phyloP scores from a whole-genome alignment of 2,113 vertebrate species.

The Phylloscopus trochiloides region DNA sequence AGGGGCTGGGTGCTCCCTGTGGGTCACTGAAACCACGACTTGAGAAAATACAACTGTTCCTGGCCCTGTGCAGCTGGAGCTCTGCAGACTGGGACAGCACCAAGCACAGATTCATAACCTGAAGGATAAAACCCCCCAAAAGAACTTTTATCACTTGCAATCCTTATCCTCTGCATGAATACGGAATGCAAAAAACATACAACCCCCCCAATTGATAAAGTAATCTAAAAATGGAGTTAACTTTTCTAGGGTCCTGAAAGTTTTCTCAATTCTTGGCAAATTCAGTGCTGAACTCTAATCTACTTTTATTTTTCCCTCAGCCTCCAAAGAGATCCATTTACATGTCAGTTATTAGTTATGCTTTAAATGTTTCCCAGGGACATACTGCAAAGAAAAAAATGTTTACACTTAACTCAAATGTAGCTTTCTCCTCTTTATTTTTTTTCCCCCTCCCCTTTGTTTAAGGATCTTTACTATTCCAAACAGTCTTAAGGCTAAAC shows the following conservation, averaged over 20 bases:
- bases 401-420: background rate
- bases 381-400: fast-evolving
- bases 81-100: background rate
- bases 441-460: background rate
- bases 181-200: background rate
- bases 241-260: background rate
- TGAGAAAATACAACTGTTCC: fast-evolving
- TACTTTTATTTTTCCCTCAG: background rate
- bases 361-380: background rate
- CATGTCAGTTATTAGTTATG: background rate
- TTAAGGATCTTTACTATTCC: background rate
- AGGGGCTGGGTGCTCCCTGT: background rate
- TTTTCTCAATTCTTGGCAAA: background rate
- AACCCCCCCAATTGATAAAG: background rate
- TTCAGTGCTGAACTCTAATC: background rate
- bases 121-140: background rate
- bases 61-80: background rate
- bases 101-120: background rate
- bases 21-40: background rate
- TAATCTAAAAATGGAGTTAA: background rate
- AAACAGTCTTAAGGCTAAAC: background rate
- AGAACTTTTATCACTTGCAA: background rate
- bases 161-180: background rate
- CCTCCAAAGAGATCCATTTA: background rate
- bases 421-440: background rate